These are phyloP conservation scores for Eupithecia subumbrata DNA, from an alignment of 2,888 invertebrate species.

Conservation along the genomic window DNA sequence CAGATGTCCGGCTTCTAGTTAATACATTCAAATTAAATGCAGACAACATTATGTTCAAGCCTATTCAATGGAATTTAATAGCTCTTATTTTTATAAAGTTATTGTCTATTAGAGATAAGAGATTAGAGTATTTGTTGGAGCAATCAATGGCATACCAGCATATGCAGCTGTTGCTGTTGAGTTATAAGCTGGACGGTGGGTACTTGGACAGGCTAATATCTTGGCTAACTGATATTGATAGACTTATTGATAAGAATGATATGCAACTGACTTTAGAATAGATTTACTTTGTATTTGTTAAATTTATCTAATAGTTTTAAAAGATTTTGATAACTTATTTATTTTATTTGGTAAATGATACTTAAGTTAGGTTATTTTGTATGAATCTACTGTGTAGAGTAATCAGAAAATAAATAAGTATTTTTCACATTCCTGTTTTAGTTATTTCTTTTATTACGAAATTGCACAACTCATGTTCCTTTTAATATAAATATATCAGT, in stretches of 20 bases:
- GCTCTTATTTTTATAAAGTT: slow-evolving; percentile 88
- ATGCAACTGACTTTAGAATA: slow-evolving; percentile 68
- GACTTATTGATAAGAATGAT: slow-evolving; percentile 71
- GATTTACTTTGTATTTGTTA: slow-evolving; percentile 14
- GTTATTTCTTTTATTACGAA: background rate
- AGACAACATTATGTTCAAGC: slow-evolving; percentile 89
- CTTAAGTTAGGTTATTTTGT: background rate
- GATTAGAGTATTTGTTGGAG: slow-evolving; percentile 61
- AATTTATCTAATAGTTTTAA: slow-evolving; percentile 22
- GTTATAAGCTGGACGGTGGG: slow-evolving; percentile 78
- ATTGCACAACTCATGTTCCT: background rate
- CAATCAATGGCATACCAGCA: slow-evolving; percentile 69
- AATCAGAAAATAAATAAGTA: background rate
- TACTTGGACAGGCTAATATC: slow-evolving; percentile 78
- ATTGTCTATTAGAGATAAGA: slow-evolving; percentile 70
- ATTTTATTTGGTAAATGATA: background rate
- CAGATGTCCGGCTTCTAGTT: slow-evolving; percentile 81
- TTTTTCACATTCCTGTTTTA: background rate
- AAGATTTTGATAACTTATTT: background rate
- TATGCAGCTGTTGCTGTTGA: slow-evolving; percentile 76
- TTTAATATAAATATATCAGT: background rate
- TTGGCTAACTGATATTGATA: slow-evolving; percentile 80
- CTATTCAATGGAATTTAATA: slow-evolving; percentile 88
- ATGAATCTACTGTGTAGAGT: slow-evolving; percentile 19
- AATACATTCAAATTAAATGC: slow-evolving; percentile 87